Percentiles rank a stretch among this genome's conserved stretches.
Evolutionary conservation across 2,888 invertebrate genomes (phyloP).

Genomic region (Phorcus lineatus): DNA sequence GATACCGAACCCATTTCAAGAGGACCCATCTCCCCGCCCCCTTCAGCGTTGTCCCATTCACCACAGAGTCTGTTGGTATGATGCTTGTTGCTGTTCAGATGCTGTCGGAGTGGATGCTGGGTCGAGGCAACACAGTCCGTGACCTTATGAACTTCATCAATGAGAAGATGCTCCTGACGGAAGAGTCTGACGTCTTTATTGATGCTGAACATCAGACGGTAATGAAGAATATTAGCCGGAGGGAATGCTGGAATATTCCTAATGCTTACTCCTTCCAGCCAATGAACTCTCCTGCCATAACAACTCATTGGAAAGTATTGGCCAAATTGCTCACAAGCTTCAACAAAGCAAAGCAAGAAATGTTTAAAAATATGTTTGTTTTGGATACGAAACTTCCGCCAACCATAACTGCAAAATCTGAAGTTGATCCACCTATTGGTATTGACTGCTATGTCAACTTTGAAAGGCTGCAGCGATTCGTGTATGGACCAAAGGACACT

Average conservation of each 20-base stretch:
- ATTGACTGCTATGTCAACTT: not conserved
- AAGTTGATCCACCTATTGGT: not conserved
- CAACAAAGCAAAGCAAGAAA: not conserved
- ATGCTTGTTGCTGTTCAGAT: not conserved
- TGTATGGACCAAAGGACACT: not conserved
- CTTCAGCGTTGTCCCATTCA: not conserved
- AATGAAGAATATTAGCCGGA: not conserved
- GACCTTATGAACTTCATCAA: constrained; percentile 1
- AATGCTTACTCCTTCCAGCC: not conserved
- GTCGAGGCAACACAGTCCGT: not conserved
- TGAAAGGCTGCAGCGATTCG: not conserved
- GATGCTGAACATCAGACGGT: not conserved
- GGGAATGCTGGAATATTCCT: not conserved
- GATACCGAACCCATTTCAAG: not conserved
- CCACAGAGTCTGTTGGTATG: not conserved
- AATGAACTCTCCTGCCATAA: not conserved
- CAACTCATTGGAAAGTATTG: not conserved
- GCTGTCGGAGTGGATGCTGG: not conserved
- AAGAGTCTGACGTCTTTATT: not conserved
- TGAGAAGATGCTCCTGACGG: not conserved
- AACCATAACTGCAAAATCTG: not conserved
- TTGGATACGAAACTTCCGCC: not conserved
- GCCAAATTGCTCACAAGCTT: not conserved
- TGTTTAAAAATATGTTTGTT: not conserved
- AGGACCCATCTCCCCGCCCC: not conserved